These are phyloP conservation scores for Arion vulgaris DNA, from an alignment of 1,140 invertebrate species.

Conservation along the genomic window DNA sequence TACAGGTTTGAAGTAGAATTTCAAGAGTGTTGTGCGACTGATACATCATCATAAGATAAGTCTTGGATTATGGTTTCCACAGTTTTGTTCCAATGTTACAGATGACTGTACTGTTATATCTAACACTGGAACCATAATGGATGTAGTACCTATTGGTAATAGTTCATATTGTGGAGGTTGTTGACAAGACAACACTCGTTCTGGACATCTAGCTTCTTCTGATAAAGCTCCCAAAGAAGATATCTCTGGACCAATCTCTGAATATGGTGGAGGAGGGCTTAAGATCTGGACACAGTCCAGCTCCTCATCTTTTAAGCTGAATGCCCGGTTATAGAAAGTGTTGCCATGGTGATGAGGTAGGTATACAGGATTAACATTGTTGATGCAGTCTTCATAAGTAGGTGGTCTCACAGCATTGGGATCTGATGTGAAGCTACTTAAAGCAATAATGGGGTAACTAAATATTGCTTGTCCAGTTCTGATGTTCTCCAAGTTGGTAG, in stretches of 20 bases:
- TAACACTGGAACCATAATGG: not conserved
- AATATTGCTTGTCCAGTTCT: not conserved
- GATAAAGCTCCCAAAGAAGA: not conserved
- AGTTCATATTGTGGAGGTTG: not conserved
- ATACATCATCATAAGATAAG: too few relatives aligned
- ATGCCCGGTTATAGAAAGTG: slow-evolving; percentile 16
- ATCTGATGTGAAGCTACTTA: slow-evolving; percentile 33
- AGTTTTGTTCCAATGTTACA: not conserved
- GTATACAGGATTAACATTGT: slow-evolving; percentile 32
- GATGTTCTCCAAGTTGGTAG: not conserved
- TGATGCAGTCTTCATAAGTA: slow-evolving; percentile 30
- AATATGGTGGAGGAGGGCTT: slow-evolving; percentile 28
- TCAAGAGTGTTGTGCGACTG: too few relatives aligned
- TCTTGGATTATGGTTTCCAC: not conserved
- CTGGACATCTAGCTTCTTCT: not conserved
- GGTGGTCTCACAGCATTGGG: slow-evolving; percentile 29
- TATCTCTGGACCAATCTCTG: not conserved
- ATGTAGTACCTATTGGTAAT: not conserved
- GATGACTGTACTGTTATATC: not conserved
- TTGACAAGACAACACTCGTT: not conserved
- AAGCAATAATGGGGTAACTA: slow-evolving; percentile 3
- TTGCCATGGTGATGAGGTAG: slow-evolving; percentile 6
- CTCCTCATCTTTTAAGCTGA: slow-evolving; percentile 29
- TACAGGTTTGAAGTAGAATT: not conserved
- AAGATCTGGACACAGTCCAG: not conserved